Base-by-base conservation (phyloP, 2,113 vertebrate genomes). In the Triplophysa dalaica region DNA sequence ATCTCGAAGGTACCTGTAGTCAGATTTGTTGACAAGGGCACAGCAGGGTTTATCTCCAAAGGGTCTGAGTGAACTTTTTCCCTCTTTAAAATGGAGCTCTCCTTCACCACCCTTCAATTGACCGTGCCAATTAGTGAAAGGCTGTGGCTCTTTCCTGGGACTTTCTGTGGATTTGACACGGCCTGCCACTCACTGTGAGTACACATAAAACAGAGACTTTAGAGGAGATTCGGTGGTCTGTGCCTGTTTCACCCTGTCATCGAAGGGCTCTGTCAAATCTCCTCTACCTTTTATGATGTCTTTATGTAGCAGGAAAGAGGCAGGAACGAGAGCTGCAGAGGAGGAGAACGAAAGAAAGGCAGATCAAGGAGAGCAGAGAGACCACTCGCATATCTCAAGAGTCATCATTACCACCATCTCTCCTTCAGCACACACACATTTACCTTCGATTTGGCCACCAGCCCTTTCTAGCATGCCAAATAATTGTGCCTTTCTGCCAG, bases 121-220 rank as follows among this genome's bases (percentile, higher is more conserved):
- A 64, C 76, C 29, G 21, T 65, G 50, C 61, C 77, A 82, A 82
- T 78, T 78, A 82, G 68, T 14, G 38, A 67, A 62, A 43, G 50
- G 21, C 65, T 61, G n/a, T 67, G 52, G 72, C 26, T 79, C 50
- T 48, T 66, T 73, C 60, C 24, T 70, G 66, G 50, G 61, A 72
- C 41, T 75, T 63, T 73, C 74, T 50, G 33, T 61, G 52, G 73
- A 81, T 68, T 78, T 66, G 54, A 74, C 76, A 62, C 52, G 16
- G 67, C n/a, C 60, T 77, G 81, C 62, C 75, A 73, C 81, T 65
- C 75, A 82, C 54, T 19, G 26, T 29, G 61, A 73, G 38, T 70
- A 76, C 67, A 73, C 29, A 60, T 61, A 63, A 75, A 61, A 26
- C 72, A 48, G 68, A 70, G 48, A 38, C 41, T 33, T 65, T 80